Evolutionary conservation across 2,113 vertebrate species (phyloP).

Genomic region (Nycticebus coucang): DNA sequence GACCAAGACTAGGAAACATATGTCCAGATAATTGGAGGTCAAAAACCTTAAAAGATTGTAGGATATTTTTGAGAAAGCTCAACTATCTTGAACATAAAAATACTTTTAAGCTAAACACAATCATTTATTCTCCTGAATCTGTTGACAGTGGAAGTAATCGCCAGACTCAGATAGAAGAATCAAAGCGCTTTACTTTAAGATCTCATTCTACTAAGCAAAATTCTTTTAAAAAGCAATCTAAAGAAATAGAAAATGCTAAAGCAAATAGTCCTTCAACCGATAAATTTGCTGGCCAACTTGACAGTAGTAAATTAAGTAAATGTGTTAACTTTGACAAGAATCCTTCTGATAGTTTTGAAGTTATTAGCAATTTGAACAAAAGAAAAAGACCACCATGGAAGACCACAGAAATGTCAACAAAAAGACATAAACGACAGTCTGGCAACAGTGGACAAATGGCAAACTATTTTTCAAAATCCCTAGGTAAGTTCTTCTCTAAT

Average conservation of each 20-base stretch:
- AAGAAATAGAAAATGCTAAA: slow-evolving; percentile 77
- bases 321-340: slow-evolving; percentile 76
- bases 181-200: slow-evolving; percentile 83
- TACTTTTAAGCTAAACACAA: slow-evolving; percentile 83
- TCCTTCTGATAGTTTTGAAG: slow-evolving; percentile 79
- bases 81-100: slow-evolving; percentile 90
- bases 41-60: slow-evolving; percentile 94
- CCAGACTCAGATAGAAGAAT: slow-evolving; percentile 77
- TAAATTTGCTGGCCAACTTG: slow-evolving; percentile 75
- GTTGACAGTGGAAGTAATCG: slow-evolving; percentile 73
- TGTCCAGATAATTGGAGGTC: slow-evolving; percentile 90
- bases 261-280: slow-evolving; percentile 74
- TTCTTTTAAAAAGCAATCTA: slow-evolving; percentile 74
- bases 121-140: slow-evolving; percentile 83
- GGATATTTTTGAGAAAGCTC: slow-evolving; percentile 97
- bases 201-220: slow-evolving; percentile 83
- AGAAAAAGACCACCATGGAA: slow-evolving; percentile 86
- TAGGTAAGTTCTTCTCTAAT: slow-evolving; percentile 91
- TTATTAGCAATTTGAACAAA: slow-evolving; percentile 85
- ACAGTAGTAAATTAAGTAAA: slow-evolving; percentile 79
- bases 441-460: slow-evolving; percentile 90
- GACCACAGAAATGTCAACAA: slow-evolving; percentile 87
- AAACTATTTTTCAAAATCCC: slow-evolving; percentile 92
- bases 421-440: slow-evolving; percentile 91
- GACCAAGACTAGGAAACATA: slow-evolving; percentile 83